Evolutionary conservation across 35 echinoderm and acorn worm genomes (phyloP).

Genomic region (Hemicentrotus pulcherrimus): DNA sequence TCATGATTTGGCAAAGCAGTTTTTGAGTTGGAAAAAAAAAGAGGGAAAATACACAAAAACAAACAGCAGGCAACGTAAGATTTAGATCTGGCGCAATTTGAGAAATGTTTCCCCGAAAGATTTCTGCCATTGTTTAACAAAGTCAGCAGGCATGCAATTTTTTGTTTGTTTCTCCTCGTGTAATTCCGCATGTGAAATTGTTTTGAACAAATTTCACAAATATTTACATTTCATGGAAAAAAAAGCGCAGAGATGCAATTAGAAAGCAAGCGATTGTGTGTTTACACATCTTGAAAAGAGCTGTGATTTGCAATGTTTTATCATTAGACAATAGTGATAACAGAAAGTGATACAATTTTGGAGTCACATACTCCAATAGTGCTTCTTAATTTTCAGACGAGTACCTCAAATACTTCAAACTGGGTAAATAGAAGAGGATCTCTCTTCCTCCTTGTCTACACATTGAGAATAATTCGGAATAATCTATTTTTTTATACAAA

Average conservation of each 20-base stretch:
- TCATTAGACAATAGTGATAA: neutral
- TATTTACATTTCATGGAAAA: conserved; percentile 8
- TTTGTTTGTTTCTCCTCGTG: neutral
- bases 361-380: neutral
- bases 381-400: neutral
- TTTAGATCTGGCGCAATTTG: neutral
- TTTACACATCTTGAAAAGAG: neutral
- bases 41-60: neutral
- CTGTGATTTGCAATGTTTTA: neutral
- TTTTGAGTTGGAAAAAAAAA: neutral
- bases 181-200: conserved; percentile 10
- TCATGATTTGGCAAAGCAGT: conserved; percentile 36
- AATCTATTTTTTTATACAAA: neutral
- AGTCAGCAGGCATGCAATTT: conserved; percentile 19
- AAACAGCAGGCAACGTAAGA: conserved; percentile 1
- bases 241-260: conserved; percentile 31
- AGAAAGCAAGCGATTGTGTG: conserved; percentile 41
- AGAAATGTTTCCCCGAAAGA: neutral
- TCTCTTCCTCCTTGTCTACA: neutral
- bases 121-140: neutral
- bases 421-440: neutral
- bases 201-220: conserved; percentile 39
- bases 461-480: neutral
- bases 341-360: neutral
- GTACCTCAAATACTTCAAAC: neutral